Conservation (phyloP, 2,888 invertebrate genomes). For the Pherbina coryleti region DNA sequence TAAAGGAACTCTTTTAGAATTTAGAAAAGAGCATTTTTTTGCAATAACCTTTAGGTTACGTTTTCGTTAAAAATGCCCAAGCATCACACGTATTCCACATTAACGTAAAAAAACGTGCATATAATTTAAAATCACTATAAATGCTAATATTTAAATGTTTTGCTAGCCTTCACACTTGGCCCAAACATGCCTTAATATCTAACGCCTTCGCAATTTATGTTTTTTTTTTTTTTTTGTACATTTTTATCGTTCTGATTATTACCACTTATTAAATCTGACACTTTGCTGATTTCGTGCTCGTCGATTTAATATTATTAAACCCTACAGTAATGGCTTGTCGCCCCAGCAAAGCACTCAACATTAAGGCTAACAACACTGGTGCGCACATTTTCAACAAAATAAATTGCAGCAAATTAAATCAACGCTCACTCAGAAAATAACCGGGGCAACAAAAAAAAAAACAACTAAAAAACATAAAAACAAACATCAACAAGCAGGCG, state of each 20-base stretch:
- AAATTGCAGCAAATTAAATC: conserved; percentile 33
- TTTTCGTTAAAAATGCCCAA: too few relatives aligned
- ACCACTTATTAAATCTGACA: conserved; percentile 22
- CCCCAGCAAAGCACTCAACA: not conserved
- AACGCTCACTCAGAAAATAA: not conserved
- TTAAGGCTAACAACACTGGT: not conserved
- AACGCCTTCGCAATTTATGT: not conserved
- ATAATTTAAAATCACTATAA: too few relatives aligned
- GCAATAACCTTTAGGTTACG: too few relatives aligned
- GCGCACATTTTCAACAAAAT: conserved; percentile 11
- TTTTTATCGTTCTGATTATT: not conserved
- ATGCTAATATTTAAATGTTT: too few relatives aligned
- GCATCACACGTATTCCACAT: too few relatives aligned
- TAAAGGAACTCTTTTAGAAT: too few relatives aligned
- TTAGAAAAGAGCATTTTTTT: too few relatives aligned
- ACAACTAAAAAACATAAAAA: not conserved
- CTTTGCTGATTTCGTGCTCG: conserved; percentile 13
- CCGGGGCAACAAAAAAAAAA: not conserved
- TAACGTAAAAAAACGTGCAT: too few relatives aligned
- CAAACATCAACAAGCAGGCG: not conserved
- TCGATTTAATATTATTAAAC: conserved; percentile 27
- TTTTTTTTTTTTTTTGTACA: not conserved
- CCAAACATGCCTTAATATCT: too few relatives aligned
- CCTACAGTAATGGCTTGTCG: not conserved
- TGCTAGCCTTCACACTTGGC: too few relatives aligned